phyloP scores from a whole-genome alignment of 2,797 vertebrate species.

The Buphagus erythrorhynchus region DNA sequence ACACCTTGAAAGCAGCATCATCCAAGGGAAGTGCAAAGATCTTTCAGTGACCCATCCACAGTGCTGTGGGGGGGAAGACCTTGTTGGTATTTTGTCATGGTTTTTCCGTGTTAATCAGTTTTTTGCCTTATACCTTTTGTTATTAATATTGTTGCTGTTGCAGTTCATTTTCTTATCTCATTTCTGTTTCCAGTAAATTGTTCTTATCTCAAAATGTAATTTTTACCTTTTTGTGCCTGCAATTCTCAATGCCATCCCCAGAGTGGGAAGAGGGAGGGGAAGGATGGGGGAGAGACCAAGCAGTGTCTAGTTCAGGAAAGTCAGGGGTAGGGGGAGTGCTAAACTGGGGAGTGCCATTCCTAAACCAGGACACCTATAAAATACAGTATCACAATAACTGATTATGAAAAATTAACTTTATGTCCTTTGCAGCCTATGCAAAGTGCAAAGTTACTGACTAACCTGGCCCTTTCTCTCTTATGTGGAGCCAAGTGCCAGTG shows the following conservation, averaged over 20 bases:
- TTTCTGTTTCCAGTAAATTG: not conserved
- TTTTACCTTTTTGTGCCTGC: not conserved
- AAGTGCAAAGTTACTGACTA: not conserved
- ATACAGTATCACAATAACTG: not conserved
- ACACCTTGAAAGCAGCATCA: not conserved
- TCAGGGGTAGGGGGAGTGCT: fast-evolving
- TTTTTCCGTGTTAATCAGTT: not conserved
- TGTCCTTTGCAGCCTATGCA: not conserved
- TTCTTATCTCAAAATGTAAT: not conserved
- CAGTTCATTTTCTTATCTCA: not conserved
- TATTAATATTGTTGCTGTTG: not conserved
- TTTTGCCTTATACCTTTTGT: not conserved
- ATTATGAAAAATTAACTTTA: not conserved
- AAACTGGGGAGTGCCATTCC: not conserved
- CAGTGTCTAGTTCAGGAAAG: not conserved
- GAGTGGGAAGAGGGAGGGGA: not conserved
- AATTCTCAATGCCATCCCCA: not conserved
- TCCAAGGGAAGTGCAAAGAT: not conserved
- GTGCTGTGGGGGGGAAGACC: not conserved
- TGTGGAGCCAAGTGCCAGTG: not conserved
- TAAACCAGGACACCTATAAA: not conserved
- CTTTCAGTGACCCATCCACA: not conserved
- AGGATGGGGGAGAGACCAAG: not conserved
- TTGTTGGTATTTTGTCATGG: not conserved
- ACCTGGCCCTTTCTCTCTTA: not conserved